Evolutionary conservation across 2,113 vertebrate genomes (phyloP).

Genomic region (Paradoxurus hermaphroditus): DNA sequence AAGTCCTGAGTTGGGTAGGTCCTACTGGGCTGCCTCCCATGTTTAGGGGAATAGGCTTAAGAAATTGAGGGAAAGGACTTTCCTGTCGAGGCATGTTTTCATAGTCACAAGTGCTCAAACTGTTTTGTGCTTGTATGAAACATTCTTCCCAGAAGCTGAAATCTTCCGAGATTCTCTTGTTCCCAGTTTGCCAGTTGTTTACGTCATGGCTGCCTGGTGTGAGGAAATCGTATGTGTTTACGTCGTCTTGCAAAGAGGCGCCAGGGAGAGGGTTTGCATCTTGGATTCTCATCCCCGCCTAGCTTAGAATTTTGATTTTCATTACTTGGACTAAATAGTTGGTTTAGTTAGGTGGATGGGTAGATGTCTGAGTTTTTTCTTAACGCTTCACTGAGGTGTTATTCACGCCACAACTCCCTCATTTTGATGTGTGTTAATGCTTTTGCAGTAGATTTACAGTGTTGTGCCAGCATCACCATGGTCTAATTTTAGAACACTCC

Average conservation of each 20-base stretch:
- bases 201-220: background rate
- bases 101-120: background rate
- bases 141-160: conserved; percentile 1
- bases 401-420: background rate
- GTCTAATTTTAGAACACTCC: background rate
- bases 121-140: background rate
- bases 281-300: background rate
- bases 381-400: background rate
- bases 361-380: background rate
- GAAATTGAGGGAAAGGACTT: conserved; percentile 27
- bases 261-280: background rate
- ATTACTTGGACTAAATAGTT: background rate
- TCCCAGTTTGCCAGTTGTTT: background rate
- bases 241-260: background rate
- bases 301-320: background rate
- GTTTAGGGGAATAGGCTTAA: background rate
- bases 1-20: background rate
- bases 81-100: conserved; percentile 51
- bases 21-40: background rate
- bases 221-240: background rate
- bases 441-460: background rate
- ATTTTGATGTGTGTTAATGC: background rate
- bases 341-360: background rate
- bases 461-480: background rate
- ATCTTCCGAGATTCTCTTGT: background rate